These are phyloP conservation scores for Nothocercus nigrocapillus DNA, from an alignment of 2,113 vertebrate species.

Conservation along the genomic window DNA sequence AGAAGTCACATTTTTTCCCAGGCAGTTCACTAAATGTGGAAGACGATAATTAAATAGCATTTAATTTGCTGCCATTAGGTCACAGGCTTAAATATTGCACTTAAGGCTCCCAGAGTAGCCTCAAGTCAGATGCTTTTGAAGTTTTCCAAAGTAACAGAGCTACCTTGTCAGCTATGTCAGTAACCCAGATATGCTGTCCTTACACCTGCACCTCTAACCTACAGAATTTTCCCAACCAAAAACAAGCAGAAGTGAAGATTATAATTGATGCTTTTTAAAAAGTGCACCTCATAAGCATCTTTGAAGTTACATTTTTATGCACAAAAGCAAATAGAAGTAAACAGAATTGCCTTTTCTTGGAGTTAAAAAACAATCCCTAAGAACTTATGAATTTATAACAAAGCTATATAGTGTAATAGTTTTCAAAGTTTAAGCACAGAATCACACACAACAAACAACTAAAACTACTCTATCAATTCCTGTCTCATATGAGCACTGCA, in stretches of 20 bases:
- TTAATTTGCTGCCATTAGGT: not conserved
- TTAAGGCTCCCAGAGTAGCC: not conserved
- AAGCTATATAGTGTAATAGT: not conserved
- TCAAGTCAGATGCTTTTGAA: not conserved
- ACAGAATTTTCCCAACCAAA: not conserved
- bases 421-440: not conserved
- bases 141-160: not conserved
- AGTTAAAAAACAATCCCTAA: not conserved
- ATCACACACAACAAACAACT: not conserved
- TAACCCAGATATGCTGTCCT: not conserved
- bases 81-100: not conserved
- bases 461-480: not conserved
- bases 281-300: not conserved
- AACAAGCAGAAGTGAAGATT: not conserved
- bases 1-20: constrained; percentile 4
- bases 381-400: not conserved
- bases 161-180: not conserved
- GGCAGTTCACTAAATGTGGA: not conserved
- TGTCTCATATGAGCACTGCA: not conserved
- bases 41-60: too few relatives aligned
- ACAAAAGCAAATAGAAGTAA: not conserved
- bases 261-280: not conserved
- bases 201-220: not conserved
- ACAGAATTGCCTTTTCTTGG: constrained; percentile 8
- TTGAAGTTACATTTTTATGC: not conserved